phyloP scores from a whole-genome alignment of 2,113 vertebrate species.

The Aleadryas rufinucha region DNA sequence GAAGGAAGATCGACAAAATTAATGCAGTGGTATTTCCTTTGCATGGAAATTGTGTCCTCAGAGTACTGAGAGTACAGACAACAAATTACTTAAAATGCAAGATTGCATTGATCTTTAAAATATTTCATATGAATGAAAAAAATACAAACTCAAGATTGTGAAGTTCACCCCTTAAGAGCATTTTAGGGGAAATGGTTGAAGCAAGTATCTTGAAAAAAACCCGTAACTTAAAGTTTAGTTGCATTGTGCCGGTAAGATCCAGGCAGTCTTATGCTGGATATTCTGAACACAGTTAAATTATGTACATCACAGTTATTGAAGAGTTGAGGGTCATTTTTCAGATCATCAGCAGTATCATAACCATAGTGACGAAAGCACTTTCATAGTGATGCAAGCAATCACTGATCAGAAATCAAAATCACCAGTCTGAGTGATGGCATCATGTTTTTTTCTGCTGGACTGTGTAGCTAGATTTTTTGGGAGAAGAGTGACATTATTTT shows the following conservation, averaged over 20 bases:
- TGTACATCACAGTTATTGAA: not conserved
- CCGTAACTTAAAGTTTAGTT: not conserved
- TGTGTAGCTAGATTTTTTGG: not conserved
- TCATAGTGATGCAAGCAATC: not conserved
- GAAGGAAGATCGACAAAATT: not conserved
- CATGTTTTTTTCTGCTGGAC: not conserved
- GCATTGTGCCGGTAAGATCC: not conserved
- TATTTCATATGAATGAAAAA: not conserved
- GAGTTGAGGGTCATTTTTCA: not conserved
- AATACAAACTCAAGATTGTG: not conserved
- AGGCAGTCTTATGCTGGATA: not conserved
- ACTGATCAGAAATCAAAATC: not conserved
- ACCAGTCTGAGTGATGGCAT: not conserved
- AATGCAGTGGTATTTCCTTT: not conserved
- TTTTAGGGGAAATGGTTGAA: not conserved
- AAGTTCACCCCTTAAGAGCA: not conserved
- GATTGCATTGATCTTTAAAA: not conserved
- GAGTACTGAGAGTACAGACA: not conserved
- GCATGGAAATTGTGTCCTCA: constrained; percentile 11
- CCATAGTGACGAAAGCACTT: not conserved
- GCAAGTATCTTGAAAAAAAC: not conserved
- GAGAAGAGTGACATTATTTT: not conserved
- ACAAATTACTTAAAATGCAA: not conserved
- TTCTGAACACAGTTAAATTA: not conserved
- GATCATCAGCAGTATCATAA: not conserved